Percentiles rank a stretch among this genome's conserved stretches.
phyloP scores from a whole-genome alignment of 2,113 vertebrate genomes.

The Glaucomys volans region DNA sequence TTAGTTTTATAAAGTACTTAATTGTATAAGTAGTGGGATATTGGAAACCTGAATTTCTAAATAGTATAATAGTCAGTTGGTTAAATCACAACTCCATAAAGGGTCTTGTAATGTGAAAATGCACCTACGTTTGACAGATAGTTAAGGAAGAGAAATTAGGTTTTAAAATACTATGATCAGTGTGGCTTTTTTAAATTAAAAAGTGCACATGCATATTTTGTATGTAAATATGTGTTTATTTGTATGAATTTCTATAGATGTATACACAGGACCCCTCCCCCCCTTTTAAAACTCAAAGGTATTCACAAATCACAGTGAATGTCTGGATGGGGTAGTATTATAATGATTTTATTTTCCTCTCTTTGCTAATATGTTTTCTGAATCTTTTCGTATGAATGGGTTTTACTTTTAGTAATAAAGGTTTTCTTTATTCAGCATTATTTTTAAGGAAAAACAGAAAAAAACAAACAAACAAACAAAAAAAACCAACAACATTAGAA shows the following conservation, averaged over 20 bases:
- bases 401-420: background rate
- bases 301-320: background rate
- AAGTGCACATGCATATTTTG: background rate
- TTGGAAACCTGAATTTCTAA: background rate
- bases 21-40: background rate
- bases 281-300: background rate
- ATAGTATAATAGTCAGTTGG: background rate
- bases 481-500: background rate
- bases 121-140: background rate
- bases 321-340: background rate
- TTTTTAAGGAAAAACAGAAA: background rate
- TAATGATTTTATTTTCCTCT: background rate
- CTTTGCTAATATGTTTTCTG: background rate
- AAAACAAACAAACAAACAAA: too few relatives aligned
- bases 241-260: background rate
- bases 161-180: background rate
- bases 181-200: background rate
- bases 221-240: background rate
- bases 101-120: background rate
- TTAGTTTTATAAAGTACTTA: conserved; percentile 15
- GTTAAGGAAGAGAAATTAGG: background rate
- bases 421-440: background rate
- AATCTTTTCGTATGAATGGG: background rate
- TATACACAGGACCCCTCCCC: background rate
- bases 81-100: conserved; percentile 19